phyloP scores from a whole-genome alignment of 2,888 invertebrate genomes.

The Caenorhabditis sp. region DNA sequence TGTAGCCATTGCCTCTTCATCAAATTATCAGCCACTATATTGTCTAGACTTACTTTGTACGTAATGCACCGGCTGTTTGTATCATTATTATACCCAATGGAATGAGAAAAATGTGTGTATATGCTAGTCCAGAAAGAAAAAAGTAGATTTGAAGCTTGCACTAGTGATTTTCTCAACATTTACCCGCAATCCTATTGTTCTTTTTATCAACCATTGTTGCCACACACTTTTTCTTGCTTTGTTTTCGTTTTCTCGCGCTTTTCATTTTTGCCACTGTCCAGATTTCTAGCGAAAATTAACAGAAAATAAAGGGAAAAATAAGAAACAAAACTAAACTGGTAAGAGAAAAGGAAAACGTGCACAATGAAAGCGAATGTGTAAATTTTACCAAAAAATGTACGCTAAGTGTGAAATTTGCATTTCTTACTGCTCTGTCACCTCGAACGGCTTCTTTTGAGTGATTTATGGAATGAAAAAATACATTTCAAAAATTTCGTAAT shows the following conservation, averaged over 20 bases:
- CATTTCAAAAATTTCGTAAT: too few species aligned
- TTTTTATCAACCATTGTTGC: constrained; percentile 11
- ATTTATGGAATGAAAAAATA: too few species aligned
- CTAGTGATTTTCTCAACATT: constrained; percentile 6
- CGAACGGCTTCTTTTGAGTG: too few species aligned
- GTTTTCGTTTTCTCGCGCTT: constrained; percentile 8
- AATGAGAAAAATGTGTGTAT: not conserved
- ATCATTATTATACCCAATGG: not conserved
- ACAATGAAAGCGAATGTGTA: not conserved
- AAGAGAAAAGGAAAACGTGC: too few species aligned
- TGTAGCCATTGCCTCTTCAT: not conserved
- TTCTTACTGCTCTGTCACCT: too few species aligned
- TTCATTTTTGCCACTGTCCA: not conserved
- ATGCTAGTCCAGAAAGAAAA: not conserved
- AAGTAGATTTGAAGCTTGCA: constrained; percentile 31
- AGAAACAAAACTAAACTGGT: too few species aligned
- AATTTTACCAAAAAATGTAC: not conserved
- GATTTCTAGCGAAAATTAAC: not conserved
- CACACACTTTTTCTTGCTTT: constrained; percentile 5
- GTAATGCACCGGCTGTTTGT: not conserved
- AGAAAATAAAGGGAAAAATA: constrained; percentile 4
- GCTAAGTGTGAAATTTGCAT: not conserved
- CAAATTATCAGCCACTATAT: not conserved
- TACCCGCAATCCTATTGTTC: constrained; percentile 13
- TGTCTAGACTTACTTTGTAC: not conserved